A percentile compares a stretch with the other conserved stretches of the same genome.
Conservation (phyloP, 1,140 invertebrate genomes). For the Bradynema listronoti region DNA sequence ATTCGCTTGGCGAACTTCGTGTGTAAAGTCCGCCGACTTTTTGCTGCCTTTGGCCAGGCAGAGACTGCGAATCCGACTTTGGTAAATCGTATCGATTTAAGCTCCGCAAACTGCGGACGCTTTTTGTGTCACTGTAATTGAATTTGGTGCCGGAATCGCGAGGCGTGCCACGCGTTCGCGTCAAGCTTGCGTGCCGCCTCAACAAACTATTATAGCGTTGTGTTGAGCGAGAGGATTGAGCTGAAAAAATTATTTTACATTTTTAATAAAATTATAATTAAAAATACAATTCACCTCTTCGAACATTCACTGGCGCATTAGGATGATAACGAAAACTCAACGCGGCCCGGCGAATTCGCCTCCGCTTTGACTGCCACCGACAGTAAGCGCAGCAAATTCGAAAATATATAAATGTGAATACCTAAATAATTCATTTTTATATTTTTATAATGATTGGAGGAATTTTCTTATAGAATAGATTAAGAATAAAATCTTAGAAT, state of each 20-base stretch:
- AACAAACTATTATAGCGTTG: slow-evolving; percentile 47
- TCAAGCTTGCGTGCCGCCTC: slow-evolving; percentile 37
- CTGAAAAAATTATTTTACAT: slow-evolving; percentile 28
- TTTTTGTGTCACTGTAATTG: slow-evolving; percentile 54
- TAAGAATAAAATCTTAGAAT: background rate
- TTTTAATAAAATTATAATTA: slow-evolving; percentile 4
- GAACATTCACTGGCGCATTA: slow-evolving; percentile 54
- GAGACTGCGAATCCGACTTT: slow-evolving; percentile 48
- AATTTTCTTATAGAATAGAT: no score
- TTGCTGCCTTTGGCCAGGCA: slow-evolving; percentile 37
- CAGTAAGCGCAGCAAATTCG: slow-evolving; percentile 64
- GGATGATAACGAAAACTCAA: slow-evolving; percentile 56
- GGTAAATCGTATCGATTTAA: slow-evolving; percentile 21
- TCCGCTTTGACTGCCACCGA: slow-evolving; percentile 48
- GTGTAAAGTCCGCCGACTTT: slow-evolving; percentile 53
- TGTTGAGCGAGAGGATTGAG: slow-evolving; percentile 45
- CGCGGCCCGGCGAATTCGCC: slow-evolving; percentile 38
- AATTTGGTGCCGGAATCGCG: background rate
- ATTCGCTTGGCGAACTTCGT: no score
- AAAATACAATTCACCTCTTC: slow-evolving; percentile 41
- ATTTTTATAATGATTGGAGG: no score
- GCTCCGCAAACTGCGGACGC: slow-evolving; percentile 43
- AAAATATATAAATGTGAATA: slow-evolving; percentile 69
- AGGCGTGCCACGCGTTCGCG: slow-evolving; percentile 4
- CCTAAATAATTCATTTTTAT: no score